Conservation (phyloP, 2,888 invertebrate genomes). For the Drosophila demipolita region DNA sequence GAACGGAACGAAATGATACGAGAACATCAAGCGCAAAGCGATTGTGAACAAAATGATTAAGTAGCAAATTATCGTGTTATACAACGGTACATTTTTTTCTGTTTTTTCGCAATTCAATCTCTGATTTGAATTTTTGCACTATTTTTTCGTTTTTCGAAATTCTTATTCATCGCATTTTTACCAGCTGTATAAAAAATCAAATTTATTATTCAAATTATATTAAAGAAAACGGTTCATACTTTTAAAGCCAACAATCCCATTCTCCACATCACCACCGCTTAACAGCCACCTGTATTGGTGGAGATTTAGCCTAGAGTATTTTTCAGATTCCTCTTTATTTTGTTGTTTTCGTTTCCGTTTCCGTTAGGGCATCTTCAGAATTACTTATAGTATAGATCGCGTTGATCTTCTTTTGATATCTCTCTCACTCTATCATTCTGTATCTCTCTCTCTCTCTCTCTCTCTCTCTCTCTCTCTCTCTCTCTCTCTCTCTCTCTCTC, state of each 20-base stretch:
- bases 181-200: neutral
- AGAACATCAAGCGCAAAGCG: constrained; percentile 35
- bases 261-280: neutral
- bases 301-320: neutral
- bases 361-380: constrained; percentile 14
- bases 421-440: neutral
- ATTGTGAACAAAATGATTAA: constrained; percentile 73
- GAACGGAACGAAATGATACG: constrained; percentile 39
- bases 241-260: neutral
- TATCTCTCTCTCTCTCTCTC: constrained; percentile 2
- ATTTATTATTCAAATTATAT: neutral
- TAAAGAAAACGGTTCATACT: neutral
- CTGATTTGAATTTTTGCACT: neutral
- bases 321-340: neutral
- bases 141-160: neutral
- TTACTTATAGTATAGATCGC: neutral
- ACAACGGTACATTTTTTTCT: constrained; percentile 66
- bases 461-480: constrained; percentile 1
- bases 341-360: constrained; percentile 38
- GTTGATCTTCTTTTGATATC: constrained; percentile 15
- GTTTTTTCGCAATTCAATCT: neutral
- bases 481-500: constrained; percentile 5
- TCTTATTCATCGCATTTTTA: neutral
- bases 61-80: constrained; percentile 80
- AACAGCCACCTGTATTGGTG: constrained; percentile 36